Conservation (phyloP, 1,140 invertebrate species). For the Zelostemma sp. region DNA sequence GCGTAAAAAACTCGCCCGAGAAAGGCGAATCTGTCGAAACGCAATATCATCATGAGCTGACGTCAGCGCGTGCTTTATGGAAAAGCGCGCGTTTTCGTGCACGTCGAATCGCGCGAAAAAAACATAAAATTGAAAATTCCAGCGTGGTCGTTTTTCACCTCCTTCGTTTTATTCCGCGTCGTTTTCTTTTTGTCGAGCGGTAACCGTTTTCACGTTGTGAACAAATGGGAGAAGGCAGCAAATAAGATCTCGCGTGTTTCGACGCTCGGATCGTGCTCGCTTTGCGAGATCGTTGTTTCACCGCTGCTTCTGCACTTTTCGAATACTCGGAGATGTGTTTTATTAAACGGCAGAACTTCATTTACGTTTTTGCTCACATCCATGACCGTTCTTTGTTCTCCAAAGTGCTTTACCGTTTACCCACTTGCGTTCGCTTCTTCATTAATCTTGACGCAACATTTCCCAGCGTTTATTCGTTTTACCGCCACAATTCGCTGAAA, state of each 20-base stretch:
- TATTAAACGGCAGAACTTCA: constrained; percentile 6
- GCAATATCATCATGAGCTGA: too few relatives aligned
- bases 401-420: neutral
- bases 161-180: neutral
- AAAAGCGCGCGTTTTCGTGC: neutral
- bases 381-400: neutral
- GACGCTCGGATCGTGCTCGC: constrained; percentile 2
- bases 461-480: neutral
- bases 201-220: constrained; percentile 3
- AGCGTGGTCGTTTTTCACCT: neutral
- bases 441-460: neutral
- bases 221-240: constrained; percentile 1
- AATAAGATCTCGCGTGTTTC: constrained; percentile 7
- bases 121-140: neutral
- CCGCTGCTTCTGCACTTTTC: constrained; percentile 7
- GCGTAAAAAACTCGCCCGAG: too few relatives aligned
- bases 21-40: too few relatives aligned
- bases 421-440: neutral
- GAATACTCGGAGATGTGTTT: constrained; percentile 6
- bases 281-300: constrained; percentile 1
- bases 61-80: too few relatives aligned
- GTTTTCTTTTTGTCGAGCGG: neutral
- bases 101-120: neutral
- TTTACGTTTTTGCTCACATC: constrained; percentile 1
- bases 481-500: too few relatives aligned